Percentiles rank a stretch among this genome's conserved stretches.
phyloP scores from a whole-genome alignment of 2,888 invertebrate species.

The Xestobium rufovillosum region DNA sequence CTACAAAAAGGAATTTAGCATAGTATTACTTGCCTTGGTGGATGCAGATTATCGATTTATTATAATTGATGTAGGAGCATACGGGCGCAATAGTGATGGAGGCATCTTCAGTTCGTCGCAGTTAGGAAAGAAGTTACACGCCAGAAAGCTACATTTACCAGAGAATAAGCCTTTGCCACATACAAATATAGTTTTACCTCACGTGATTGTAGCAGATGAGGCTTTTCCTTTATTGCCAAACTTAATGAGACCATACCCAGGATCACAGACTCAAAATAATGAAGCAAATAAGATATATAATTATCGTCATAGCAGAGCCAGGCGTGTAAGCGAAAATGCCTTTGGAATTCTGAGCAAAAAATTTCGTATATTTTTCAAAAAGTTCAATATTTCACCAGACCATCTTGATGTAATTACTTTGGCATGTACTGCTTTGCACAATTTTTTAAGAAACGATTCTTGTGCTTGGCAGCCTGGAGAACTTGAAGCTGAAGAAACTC shows the following conservation, averaged over 20 bases:
- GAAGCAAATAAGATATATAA: slow-evolving; percentile 20
- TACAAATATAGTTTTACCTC: slow-evolving; percentile 15
- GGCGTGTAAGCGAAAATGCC: slow-evolving; percentile 17
- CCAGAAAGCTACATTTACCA: slow-evolving; percentile 14
- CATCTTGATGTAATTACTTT: slow-evolving; percentile 13
- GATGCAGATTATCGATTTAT: slow-evolving; percentile 20
- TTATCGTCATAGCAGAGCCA: slow-evolving; percentile 19
- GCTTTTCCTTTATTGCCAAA: slow-evolving; percentile 17
- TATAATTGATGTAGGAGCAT: slow-evolving; percentile 20
- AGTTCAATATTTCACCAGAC: slow-evolving; percentile 14
- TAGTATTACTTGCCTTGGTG: slow-evolving; percentile 19
- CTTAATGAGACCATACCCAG: slow-evolving; percentile 20
- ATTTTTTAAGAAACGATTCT: slow-evolving; percentile 12
- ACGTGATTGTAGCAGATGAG: slow-evolving; percentile 20
- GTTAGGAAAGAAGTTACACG: slow-evolving; percentile 14
- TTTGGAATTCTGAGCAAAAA: slow-evolving; percentile 16
- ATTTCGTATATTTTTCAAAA: slow-evolving; percentile 15
- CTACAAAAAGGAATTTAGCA: slow-evolving; percentile 20
- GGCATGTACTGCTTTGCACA: slow-evolving; percentile 10
- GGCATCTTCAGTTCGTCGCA: slow-evolving; percentile 18
- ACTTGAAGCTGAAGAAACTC: slow-evolving; percentile 10
- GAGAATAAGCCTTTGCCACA: slow-evolving; percentile 12
- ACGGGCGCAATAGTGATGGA: slow-evolving; percentile 18
- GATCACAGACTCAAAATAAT: slow-evolving; percentile 16
- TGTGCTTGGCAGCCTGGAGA: slow-evolving; percentile 11